Evolutionary conservation across 2,113 vertebrate species (phyloP).

Genomic region (Thymallus thymallus): DNA sequence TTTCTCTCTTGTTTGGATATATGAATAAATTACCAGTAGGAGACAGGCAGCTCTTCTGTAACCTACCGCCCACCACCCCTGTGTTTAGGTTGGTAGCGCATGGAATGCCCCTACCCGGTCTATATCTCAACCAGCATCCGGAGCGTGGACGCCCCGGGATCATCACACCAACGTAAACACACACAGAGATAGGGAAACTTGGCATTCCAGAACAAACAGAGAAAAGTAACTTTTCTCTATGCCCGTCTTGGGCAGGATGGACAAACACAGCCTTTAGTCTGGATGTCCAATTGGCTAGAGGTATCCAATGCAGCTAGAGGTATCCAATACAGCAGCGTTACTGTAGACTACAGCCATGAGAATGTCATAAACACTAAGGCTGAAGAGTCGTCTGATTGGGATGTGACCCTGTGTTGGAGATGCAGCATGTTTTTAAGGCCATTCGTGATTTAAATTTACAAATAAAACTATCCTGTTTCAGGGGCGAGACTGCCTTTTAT

Average conservation of each 20-base stretch:
- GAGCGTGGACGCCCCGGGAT: conserved; percentile 10
- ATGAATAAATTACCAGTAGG: background rate
- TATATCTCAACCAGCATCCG: conserved; percentile 3
- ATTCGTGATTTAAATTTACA: conserved; percentile 50
- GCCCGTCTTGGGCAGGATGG: background rate
- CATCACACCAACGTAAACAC: background rate
- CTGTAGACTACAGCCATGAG: conserved; percentile 62
- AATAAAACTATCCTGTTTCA: conserved; percentile 29
- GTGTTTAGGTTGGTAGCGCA: conserved; percentile 10
- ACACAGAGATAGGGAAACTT: background rate
- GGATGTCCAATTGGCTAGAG: background rate
- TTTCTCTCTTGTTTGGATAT: background rate
- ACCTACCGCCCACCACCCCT: background rate
- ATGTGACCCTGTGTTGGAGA: conserved; percentile 52
- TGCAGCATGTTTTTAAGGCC: conserved; percentile 46
- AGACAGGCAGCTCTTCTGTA: too few species aligned
- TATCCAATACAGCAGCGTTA: conserved; percentile 35
- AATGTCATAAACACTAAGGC: conserved; percentile 66
- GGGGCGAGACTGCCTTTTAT: conserved; percentile 17
- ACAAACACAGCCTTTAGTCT: background rate
- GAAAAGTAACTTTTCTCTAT: too few species aligned
- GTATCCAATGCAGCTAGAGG: background rate
- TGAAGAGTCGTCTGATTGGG: conserved; percentile 32
- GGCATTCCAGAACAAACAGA: background rate
- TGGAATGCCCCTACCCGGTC: conserved; percentile 12